Evolutionary conservation across 2,888 invertebrate genomes (phyloP).

Genomic region (Metellina segmentata): DNA sequence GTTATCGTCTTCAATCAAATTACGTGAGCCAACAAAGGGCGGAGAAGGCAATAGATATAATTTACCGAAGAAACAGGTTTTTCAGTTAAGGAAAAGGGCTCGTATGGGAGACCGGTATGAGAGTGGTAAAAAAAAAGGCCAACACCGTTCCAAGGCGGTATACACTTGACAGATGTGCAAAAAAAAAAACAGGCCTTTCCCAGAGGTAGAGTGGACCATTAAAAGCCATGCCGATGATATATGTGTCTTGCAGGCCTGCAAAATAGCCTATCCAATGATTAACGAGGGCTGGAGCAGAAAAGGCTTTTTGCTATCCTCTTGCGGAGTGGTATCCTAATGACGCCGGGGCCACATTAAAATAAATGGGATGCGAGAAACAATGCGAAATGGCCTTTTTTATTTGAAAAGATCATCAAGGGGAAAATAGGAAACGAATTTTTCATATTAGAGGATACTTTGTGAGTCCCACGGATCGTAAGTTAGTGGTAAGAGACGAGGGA

Average conservation of each 20-base stretch:
- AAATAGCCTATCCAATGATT: constrained; percentile 61
- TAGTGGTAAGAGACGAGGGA: neutral
- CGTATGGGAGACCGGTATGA: neutral
- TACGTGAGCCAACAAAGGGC: constrained; percentile 49
- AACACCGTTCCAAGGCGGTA: constrained; percentile 18
- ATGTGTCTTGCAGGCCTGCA: constrained; percentile 54
- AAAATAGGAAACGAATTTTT: neutral
- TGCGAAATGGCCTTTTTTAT: constrained; percentile 27
- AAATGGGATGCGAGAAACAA: constrained; percentile 46
- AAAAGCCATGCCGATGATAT: constrained; percentile 59
- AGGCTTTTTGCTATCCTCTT: constrained; percentile 26
- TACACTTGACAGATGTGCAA: neutral
- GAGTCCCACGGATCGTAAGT: neutral
- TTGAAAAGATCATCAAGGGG: constrained; percentile 14
- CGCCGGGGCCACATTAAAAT: constrained; percentile 39
- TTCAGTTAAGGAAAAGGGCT: constrained; percentile 31
- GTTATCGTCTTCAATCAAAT: constrained; percentile 64
- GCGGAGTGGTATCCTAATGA: constrained; percentile 9
- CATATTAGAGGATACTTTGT: neutral
- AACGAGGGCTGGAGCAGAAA: constrained; percentile 38
- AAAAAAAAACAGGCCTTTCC: constrained; percentile 40
- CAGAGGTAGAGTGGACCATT: constrained; percentile 30
- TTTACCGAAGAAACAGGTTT: constrained; percentile 54
- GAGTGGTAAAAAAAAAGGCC: constrained; percentile 3
- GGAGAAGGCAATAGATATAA: constrained; percentile 54